Percentiles rank a stretch among this genome's conserved stretches.
Conservation (phyloP, 2,113 vertebrate genomes). For the Solea senegalensis region DNA sequence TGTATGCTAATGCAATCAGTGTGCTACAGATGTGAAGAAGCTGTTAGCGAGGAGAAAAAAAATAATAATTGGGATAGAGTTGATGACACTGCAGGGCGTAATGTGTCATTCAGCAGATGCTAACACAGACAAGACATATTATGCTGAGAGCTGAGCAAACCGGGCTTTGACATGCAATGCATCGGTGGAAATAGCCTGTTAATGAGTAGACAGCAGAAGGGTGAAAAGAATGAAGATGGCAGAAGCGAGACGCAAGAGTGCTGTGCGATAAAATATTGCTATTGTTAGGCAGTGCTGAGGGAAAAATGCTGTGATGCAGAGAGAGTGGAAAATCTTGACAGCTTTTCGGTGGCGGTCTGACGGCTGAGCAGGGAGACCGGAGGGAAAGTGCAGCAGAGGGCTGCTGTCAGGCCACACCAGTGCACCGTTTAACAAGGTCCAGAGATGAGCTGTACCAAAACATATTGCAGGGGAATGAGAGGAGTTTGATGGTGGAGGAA, state of each 20-base stretch:
- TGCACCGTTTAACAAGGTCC: conserved; percentile 82
- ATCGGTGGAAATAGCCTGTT: conserved; percentile 73
- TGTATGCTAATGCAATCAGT: conserved; percentile 34
- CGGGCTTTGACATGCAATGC: conserved; percentile 53
- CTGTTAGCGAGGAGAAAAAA: conserved; percentile 12
- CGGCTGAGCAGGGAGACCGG: conserved; percentile 74
- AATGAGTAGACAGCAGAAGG: conserved; percentile 76
- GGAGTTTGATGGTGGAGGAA: conserved; percentile 20
- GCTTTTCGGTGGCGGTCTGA: conserved; percentile 80
- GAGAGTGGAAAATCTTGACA: conserved; percentile 80
- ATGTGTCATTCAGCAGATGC: conserved; percentile 67
- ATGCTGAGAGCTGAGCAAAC: conserved; percentile 54
- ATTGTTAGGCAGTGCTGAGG: conserved; percentile 72
- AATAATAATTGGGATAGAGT: conserved; percentile 63
- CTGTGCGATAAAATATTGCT: conserved; percentile 77
- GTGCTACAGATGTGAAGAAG: conserved; percentile 42
- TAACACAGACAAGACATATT: conserved; percentile 66
- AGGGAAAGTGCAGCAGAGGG: conserved; percentile 79
- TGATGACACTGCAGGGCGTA: conserved; percentile 62
- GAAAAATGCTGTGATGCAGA: conserved; percentile 79
- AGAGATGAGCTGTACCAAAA: conserved; percentile 74
- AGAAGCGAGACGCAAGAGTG: conserved; percentile 70
- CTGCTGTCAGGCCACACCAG: conserved; percentile 81
- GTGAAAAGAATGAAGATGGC: conserved; percentile 41
- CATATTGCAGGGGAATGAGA: conserved; percentile 65